phyloP scores from a whole-genome alignment of 2,797 vertebrate genomes.

The Coreius guichenoti region DNA sequence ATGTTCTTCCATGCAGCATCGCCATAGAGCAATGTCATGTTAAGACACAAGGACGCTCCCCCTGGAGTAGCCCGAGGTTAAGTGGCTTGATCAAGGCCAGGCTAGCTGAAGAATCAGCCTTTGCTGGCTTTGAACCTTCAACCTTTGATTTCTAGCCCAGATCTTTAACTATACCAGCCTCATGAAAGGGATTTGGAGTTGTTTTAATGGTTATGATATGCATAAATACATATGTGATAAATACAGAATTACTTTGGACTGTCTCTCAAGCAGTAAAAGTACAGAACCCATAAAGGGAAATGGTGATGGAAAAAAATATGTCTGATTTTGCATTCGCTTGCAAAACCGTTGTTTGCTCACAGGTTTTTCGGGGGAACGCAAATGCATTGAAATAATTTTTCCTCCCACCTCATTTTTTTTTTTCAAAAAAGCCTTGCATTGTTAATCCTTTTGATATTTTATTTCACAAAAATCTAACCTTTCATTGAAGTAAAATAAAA shows the following conservation, averaged over 20 bases:
- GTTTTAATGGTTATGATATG: not conserved
- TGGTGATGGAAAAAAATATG: not conserved
- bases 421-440: too few relatives aligned
- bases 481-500: too few relatives aligned
- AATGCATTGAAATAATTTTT: too few relatives aligned
- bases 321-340: not conserved
- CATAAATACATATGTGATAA: not conserved
- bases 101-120: not conserved
- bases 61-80: not conserved
- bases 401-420: too few relatives aligned
- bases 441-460: too few relatives aligned
- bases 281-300: not conserved
- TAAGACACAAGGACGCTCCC: not conserved
- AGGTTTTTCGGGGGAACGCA: too few relatives aligned
- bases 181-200: not conserved
- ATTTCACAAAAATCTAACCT: too few relatives aligned
- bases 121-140: not conserved
- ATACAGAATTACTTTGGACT: not conserved
- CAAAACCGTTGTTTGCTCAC: too few relatives aligned
- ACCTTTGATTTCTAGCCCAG: not conserved
- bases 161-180: not conserved
- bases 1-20: not conserved
- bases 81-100: not conserved
- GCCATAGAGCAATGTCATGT: conserved; percentile 15
- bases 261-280: not conserved